These are phyloP conservation scores for Epizoanthus stellaris DNA, from an alignment of 92 coral and sea anemone species.

Conservation along the genomic window DNA sequence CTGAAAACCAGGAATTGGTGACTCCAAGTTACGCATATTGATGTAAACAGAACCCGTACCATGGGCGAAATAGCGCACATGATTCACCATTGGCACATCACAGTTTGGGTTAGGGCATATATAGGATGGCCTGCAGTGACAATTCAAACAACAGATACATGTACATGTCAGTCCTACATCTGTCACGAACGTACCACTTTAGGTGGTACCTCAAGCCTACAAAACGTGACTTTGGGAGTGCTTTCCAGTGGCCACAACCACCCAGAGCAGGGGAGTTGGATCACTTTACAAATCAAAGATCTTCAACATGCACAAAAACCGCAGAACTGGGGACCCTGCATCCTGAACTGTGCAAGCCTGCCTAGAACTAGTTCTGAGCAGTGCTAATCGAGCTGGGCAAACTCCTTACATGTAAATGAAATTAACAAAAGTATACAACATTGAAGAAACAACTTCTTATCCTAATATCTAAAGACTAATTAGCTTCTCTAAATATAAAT, in stretches of 20 bases:
- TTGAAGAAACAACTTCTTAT: no score
- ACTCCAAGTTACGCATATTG: slow-evolving; percentile 96
- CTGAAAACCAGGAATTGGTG: slow-evolving; percentile 96
- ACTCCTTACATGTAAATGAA: no score
- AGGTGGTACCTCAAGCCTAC: no score
- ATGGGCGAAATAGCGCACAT: slow-evolving; percentile 98
- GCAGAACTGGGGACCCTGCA: neutral
- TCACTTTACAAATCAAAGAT: neutral
- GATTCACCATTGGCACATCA: slow-evolving; percentile 96
- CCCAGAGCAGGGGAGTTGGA: neutral
- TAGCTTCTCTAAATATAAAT: no score
- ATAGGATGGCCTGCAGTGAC: slow-evolving; percentile 83
- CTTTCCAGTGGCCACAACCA: neutral
- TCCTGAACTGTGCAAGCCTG: neutral
- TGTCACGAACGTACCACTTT: neutral
- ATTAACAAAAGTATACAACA: no score
- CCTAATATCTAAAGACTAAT: no score
- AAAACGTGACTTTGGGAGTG: no score
- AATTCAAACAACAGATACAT: neutral
- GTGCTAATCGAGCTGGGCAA: no score
- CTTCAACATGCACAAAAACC: neutral
- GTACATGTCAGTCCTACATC: neutral
- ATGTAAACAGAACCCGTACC: slow-evolving; percentile 95
- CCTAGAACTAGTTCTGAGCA: no score
- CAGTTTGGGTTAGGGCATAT: slow-evolving; percentile 98